Evolutionary conservation across 1,140 invertebrate species (phyloP), one percentile per base, ranked within the genome.

Genomic region (Mercenaria mercenaria): DNA sequence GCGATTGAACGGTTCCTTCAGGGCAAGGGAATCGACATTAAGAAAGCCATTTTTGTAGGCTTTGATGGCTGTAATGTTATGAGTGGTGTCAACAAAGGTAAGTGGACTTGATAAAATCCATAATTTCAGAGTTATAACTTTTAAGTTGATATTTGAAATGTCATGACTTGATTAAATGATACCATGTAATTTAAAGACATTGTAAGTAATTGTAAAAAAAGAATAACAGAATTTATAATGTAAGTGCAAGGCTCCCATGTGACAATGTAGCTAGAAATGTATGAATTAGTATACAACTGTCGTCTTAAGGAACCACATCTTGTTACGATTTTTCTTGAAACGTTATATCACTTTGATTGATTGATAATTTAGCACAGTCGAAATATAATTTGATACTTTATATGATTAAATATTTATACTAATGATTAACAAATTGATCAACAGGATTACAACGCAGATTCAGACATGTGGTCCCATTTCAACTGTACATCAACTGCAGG

Each of bases 11-110:
- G n/a, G n/a, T 47, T 67, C 8, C 82, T 84, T 69, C n/a, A 29
- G 15, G 32, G 61, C n/a, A 67, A 47, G 39, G 64, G 23, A 37
- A 84, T 84, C 11, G 64, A 84, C 26, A 69, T 72, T 8, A 64
- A 72, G 29, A 84, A 84, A 47, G 59, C 59, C 34, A 39, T 84
- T 15, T 84, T 84, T 84, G 82, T 84, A 41, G 82, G 82, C 56
- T 84, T 83, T 67, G 80, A 83, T 83, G 80, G 80, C n/a, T 83
- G 80, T 37, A 83, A 43, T 56, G 34, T 64, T 29, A 84, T 84
- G 82, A 84, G 43, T 47, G 82, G 82, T 3, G 82, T 32, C 11
- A 47, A 67, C 47, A 84, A 69, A 84, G 82, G 82, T 84, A 80
- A 77, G 74, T 18, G 20, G 41, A 69, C 67, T 32, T 69, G 18